Conservation (phyloP, 2,888 invertebrate genomes). For the Catonia carolina region DNA sequence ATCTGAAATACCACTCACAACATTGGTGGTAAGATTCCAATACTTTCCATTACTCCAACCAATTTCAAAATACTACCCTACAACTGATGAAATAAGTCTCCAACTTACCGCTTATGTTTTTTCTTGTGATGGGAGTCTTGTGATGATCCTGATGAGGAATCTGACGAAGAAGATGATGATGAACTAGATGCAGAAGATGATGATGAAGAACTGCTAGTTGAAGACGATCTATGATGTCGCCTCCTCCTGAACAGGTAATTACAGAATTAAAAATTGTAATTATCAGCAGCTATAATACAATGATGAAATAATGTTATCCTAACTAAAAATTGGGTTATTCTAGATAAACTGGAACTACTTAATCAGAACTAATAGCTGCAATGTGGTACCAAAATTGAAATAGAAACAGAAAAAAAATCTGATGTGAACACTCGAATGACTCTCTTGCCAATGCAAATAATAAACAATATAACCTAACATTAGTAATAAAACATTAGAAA, state of each 20-base stretch:
- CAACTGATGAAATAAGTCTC: too few relatives aligned
- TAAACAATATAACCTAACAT: too few relatives aligned
- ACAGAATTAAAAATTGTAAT: background rate
- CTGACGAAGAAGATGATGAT: slow-evolving; percentile 51
- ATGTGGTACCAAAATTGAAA: too few relatives aligned
- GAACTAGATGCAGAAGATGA: slow-evolving; percentile 55
- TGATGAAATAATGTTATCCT: background rate
- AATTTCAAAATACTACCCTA: too few relatives aligned
- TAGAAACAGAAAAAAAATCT: too few relatives aligned
- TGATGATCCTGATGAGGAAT: slow-evolving; percentile 29
- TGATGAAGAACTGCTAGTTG: slow-evolving; percentile 41
- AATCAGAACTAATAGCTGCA: too few relatives aligned
- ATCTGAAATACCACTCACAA: too few relatives aligned
- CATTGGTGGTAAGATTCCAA: too few relatives aligned
- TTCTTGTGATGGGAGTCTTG: slow-evolving; percentile 32
- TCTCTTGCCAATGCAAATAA: too few relatives aligned
- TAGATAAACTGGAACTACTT: background rate
- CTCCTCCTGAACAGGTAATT: slow-evolving; percentile 19
- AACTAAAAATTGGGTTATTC: background rate
- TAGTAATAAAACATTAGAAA: too few relatives aligned
- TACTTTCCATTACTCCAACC: too few relatives aligned
- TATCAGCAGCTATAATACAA: background rate
- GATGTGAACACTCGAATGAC: too few relatives aligned
- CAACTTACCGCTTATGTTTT: slow-evolving; percentile 32
- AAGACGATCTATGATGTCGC: slow-evolving; percentile 27